Evolutionary conservation across 2,888 invertebrate species (phyloP).

Genomic region (Mechanitis messenoides): DNA sequence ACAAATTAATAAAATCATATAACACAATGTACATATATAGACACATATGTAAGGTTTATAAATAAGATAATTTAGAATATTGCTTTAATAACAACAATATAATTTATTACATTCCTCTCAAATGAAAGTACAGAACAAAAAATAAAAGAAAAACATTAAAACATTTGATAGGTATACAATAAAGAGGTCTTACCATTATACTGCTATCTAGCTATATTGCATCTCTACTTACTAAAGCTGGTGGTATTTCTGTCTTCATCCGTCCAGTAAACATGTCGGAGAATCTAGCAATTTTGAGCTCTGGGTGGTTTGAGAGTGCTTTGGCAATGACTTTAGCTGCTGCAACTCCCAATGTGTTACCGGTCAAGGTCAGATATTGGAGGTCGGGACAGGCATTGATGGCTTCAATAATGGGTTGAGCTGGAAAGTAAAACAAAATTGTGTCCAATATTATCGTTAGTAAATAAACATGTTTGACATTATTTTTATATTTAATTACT

Average conservation of each 20-base stretch:
- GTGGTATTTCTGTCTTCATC: constrained; percentile 95
- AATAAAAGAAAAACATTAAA: too few relatives aligned
- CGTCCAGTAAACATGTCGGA: constrained; percentile 98
- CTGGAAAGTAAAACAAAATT: constrained; percentile 53
- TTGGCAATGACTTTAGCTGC: constrained; percentile 91
- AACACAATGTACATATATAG: too few relatives aligned
- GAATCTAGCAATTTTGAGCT: constrained; percentile 89
- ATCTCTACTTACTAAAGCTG: constrained; percentile 80
- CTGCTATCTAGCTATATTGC: not conserved
- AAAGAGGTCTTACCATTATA: too few relatives aligned
- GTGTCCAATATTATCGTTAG: too few relatives aligned
- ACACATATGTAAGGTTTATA: too few relatives aligned
- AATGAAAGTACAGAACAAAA: too few relatives aligned
- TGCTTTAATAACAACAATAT: not conserved
- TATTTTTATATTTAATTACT: too few relatives aligned
- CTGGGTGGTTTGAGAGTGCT: constrained; percentile 85
- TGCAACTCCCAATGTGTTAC: constrained; percentile 94
- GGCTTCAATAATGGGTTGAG: constrained; percentile 83
- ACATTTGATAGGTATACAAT: too few relatives aligned
- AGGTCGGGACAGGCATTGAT: constrained; percentile 83
- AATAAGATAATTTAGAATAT: not conserved
- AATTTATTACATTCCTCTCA: too few relatives aligned
- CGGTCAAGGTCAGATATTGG: constrained; percentile 87
- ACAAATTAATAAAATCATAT: too few relatives aligned
- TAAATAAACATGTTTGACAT: too few relatives aligned